phyloP scores from a whole-genome alignment of 2,888 invertebrate genomes.

The Eupithecia subumbrata region DNA sequence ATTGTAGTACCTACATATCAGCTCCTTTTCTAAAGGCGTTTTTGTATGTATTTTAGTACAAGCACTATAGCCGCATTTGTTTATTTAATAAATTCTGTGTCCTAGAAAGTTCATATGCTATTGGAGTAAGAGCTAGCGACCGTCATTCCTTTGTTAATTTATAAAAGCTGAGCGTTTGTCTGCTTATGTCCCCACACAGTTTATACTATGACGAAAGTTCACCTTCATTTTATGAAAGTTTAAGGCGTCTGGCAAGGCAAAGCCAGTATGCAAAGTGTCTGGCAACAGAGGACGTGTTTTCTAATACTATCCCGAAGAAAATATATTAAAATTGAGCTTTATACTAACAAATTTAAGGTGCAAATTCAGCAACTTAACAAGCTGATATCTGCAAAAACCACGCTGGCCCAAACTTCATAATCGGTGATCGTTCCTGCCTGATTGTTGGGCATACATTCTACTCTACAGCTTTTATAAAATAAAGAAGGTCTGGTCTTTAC shows the following conservation, averaged over 20 bases:
- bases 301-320: neutral
- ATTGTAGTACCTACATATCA: slow-evolving; percentile 73
- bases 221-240: neutral
- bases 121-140: neutral
- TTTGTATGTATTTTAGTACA: slow-evolving; percentile 67
- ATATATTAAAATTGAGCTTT: neutral
- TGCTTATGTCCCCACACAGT: neutral
- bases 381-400: neutral
- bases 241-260: neutral
- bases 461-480: neutral
- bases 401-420: neutral
- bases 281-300: neutral
- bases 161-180: neutral
- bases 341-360: neutral
- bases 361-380: neutral
- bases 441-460: neutral
- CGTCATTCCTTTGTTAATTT: neutral
- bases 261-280: neutral
- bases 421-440: neutral
- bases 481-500: neutral
- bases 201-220: neutral
- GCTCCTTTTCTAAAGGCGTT: slow-evolving; percentile 61
- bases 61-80: slow-evolving; percentile 68
- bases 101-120: neutral
- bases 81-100: slow-evolving; percentile 36